Evolutionary conservation across 2,113 vertebrate genomes (phyloP).

Genomic region (Ceuthmochares aereus): DNA sequence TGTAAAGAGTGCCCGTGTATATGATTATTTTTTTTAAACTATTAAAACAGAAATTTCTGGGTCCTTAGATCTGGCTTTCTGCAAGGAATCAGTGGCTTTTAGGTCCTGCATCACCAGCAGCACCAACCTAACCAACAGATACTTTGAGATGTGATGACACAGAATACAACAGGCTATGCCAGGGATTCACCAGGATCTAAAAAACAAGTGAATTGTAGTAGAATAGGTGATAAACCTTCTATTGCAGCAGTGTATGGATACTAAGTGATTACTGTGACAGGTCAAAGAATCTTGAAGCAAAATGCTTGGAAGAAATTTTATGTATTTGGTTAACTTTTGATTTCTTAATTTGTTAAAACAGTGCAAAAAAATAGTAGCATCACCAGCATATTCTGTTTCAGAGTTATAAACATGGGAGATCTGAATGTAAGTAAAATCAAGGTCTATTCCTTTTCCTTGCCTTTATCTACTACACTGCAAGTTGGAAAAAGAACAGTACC

Average conservation of each 20-base stretch:
- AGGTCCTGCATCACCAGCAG: background rate
- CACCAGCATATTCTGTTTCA: background rate
- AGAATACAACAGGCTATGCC: background rate
- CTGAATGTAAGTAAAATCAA: background rate
- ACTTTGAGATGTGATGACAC: background rate
- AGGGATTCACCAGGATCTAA: background rate
- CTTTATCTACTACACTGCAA: background rate
- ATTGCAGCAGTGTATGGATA: background rate
- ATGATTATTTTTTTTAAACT: background rate
- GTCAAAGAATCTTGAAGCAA: background rate
- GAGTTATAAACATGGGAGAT: background rate
- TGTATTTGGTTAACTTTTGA: background rate
- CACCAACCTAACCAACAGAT: background rate
- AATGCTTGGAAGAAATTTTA: background rate
- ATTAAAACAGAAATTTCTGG: background rate
- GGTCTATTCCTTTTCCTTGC: background rate
- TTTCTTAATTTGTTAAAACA: background rate
- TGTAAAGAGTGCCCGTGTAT: background rate
- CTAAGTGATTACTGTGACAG: background rate
- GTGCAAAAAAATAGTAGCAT: background rate
- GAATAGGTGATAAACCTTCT: background rate
- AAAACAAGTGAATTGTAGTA: background rate
- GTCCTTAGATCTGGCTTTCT: background rate
- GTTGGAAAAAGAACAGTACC: background rate
- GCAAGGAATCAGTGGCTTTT: background rate